Conservation (phyloP, 37 sponge, comb jelly and placozoan species). For the Haliclona indistincta region DNA sequence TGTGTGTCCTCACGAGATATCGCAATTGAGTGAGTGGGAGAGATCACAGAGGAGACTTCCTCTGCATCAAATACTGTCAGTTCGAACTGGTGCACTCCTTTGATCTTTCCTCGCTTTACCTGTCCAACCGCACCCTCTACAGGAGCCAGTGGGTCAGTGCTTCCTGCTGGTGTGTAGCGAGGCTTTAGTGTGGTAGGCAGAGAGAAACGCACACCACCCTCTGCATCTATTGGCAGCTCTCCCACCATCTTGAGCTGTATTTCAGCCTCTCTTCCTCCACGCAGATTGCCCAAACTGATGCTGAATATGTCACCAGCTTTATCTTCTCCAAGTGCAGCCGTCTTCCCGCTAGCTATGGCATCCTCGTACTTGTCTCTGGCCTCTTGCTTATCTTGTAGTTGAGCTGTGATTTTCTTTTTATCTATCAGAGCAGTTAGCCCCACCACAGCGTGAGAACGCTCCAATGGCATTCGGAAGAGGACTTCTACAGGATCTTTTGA, state of each 20-base stretch:
- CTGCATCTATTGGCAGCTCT: conserved; percentile 37
- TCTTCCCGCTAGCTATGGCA: conserved; percentile 45
- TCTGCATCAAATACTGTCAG: conserved; percentile 30
- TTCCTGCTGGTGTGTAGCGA: conserved; percentile 47
- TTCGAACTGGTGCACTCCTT: conserved; percentile 35
- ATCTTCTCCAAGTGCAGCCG: conserved; percentile 46
- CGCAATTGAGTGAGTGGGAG: conserved; percentile 46
- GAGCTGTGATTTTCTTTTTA: conserved; percentile 33
- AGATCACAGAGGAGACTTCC: conserved; percentile 27
- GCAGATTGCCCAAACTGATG: conserved; percentile 42
- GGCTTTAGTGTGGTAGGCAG: conserved; percentile 62
- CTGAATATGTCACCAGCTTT: conserved; percentile 41
- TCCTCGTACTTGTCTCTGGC: conserved; percentile 51
- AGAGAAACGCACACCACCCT: conserved; percentile 53
- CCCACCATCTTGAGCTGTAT: conserved; percentile 33
- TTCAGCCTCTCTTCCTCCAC: conserved; percentile 42
- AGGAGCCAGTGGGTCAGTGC: background rate
- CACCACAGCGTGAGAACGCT: conserved; percentile 32
- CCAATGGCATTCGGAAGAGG: conserved; percentile 52
- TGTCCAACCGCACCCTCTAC: background rate
- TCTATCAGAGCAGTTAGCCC: conserved; percentile 50
- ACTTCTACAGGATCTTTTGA: conserved; percentile 30
- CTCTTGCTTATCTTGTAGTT: conserved; percentile 54
- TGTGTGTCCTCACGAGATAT: background rate
- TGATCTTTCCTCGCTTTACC: too few species aligned